Conservation (phyloP, 2,113 vertebrate species). For the Sminthopsis crassicaudata region DNA sequence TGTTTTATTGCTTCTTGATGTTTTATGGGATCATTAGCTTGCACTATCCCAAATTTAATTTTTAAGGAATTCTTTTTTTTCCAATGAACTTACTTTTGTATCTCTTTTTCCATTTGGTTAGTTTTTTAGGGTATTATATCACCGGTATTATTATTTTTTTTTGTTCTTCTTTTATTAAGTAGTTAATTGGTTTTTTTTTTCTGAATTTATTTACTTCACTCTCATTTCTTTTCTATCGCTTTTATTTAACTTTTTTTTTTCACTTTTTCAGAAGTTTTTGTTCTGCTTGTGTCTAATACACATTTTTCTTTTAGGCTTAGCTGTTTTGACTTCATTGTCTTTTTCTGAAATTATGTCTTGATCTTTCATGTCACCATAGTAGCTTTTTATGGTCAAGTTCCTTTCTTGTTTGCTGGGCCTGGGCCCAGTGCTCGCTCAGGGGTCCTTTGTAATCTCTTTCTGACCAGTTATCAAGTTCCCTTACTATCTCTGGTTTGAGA, state of each 20-base stretch:
- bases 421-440: not conserved
- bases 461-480: not conserved
- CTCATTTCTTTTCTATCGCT: not conserved
- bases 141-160: not conserved
- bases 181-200: not conserved
- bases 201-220: not conserved
- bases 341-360: not conserved
- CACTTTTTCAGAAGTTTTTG: not conserved
- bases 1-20: too few relatives aligned
- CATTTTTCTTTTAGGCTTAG: not conserved
- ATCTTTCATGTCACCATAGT: not conserved
- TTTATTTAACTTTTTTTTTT: too few relatives aligned
- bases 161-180: not conserved
- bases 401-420: not conserved
- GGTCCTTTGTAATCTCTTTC: not conserved
- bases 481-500: not conserved
- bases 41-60: too few relatives aligned
- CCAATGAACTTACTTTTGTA: not conserved
- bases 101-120: not conserved
- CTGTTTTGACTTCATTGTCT: not conserved
- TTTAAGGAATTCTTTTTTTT: too few relatives aligned
- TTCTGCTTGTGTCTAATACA: not conserved
- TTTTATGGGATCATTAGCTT: too few relatives aligned
- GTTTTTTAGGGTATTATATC: not conserved
- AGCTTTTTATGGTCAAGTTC: not conserved